Evolutionary conservation across 2,113 vertebrate species (phyloP).

Genomic region (Onychostoma macrolepis): DNA sequence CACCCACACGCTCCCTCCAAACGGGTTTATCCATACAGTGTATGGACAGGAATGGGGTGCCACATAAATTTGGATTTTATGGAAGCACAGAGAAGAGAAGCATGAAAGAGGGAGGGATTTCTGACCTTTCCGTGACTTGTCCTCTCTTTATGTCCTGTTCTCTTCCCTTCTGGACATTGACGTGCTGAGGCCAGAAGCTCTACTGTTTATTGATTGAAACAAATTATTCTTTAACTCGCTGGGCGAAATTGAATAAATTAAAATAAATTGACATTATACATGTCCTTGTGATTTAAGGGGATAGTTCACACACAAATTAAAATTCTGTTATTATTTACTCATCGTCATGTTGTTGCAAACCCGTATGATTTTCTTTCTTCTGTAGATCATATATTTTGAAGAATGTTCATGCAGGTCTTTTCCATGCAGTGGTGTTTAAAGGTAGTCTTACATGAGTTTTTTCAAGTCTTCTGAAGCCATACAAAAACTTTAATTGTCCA

Average conservation of each 20-base stretch:
- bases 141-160: slow-evolving; percentile 28
- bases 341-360: neutral
- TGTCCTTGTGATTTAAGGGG: slow-evolving; percentile 41
- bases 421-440: neutral
- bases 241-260: slow-evolving; percentile 45
- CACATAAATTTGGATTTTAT: neutral
- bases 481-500: neutral
- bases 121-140: slow-evolving; percentile 41
- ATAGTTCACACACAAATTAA: neutral
- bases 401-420: neutral
- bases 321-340: neutral
- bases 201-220: slow-evolving; percentile 48
- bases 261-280: slow-evolving; percentile 44
- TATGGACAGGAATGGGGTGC: neutral
- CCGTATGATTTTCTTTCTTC: neutral
- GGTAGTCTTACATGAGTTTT: neutral
- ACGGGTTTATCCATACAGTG: neutral
- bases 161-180: slow-evolving; percentile 33
- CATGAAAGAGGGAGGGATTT: neutral
- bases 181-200: slow-evolving; percentile 38
- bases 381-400: neutral
- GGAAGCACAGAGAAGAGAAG: neutral
- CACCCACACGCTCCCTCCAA: neutral
- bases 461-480: neutral
- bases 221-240: slow-evolving; percentile 45